Percentiles rank a stretch among this genome's conserved stretches.
Evolutionary conservation across 2,888 invertebrate genomes (phyloP).

Genomic region (Yponomeuta cagnagella): DNA sequence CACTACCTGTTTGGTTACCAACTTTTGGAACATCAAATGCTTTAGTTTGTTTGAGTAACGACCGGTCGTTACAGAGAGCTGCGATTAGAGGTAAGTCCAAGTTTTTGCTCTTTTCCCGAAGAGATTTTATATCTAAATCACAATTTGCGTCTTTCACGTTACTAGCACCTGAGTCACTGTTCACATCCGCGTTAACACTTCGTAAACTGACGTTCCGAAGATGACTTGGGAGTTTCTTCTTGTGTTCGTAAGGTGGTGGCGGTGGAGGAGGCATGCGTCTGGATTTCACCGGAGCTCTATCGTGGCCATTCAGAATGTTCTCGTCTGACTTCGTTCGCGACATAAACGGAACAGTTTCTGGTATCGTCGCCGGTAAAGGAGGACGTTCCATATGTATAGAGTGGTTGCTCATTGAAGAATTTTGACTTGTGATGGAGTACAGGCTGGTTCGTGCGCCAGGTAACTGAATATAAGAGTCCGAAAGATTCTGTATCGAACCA

Average conservation of each 20-base stretch:
- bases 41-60: conserved; percentile 91
- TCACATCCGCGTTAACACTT: conserved; percentile 33
- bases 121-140: conserved; percentile 84
- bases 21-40: conserved; percentile 87
- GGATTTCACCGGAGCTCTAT: conserved; percentile 68
- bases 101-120: conserved; percentile 92
- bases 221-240: conserved; percentile 75
- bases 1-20: conserved; percentile 54
- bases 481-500: conserved; percentile 87
- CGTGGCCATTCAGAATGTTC: conserved; percentile 81
- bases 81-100: conserved; percentile 94
- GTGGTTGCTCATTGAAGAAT: conserved; percentile 76
- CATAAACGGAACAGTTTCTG: conserved; percentile 66
- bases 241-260: conserved; percentile 69
- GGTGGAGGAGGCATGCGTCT: conserved; percentile 74
- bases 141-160: conserved; percentile 64
- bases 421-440: conserved; percentile 76
- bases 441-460: conserved; percentile 78
- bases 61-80: conserved; percentile 94
- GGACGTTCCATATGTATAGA: conserved; percentile 81
- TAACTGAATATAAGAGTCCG: conserved; percentile 83
- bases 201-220: conserved; percentile 46
- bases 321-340: conserved; percentile 87
- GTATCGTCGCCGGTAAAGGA: conserved; percentile 75
- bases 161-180: conserved; percentile 46